phyloP scores from a whole-genome alignment of 2,888 invertebrate species.

The Acanthosepion lycidas region DNA sequence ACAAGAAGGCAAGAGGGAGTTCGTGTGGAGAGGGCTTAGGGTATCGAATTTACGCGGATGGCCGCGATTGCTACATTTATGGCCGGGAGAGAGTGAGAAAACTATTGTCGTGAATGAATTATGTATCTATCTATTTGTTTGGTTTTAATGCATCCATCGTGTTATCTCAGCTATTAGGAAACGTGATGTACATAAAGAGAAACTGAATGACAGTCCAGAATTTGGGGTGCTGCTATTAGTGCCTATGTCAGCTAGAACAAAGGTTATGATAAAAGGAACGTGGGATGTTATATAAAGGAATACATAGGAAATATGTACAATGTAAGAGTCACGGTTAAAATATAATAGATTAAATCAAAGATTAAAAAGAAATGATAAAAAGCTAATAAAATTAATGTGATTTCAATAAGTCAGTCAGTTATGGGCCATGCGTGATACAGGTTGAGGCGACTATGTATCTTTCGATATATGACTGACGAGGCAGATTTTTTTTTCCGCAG shows the following conservation, averaged over 20 bases:
- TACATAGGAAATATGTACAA: neutral
- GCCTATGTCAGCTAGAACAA: neutral
- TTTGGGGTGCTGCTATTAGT: neutral
- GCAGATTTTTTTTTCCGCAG: no score
- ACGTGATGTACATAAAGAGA: neutral
- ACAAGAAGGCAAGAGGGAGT: neutral
- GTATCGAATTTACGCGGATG: neutral
- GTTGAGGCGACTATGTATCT: no score
- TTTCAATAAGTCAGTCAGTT: no score
- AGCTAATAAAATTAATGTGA: no score
- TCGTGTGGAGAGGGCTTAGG: neutral
- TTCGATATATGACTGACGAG: no score
- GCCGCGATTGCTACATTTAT: neutral
- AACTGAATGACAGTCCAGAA: neutral
- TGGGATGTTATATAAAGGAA: neutral
- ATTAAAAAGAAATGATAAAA: no score
- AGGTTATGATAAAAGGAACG: neutral
- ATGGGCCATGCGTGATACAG: no score
- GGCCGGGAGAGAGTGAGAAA: neutral
- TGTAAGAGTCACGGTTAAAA: no score
- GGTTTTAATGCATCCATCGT: neutral
- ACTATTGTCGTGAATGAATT: neutral
- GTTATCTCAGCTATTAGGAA: neutral
- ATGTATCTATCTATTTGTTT: neutral
- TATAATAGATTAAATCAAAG: no score